Conservation (phyloP, 1,140 invertebrate genomes). For the Triops longicaudatus region DNA sequence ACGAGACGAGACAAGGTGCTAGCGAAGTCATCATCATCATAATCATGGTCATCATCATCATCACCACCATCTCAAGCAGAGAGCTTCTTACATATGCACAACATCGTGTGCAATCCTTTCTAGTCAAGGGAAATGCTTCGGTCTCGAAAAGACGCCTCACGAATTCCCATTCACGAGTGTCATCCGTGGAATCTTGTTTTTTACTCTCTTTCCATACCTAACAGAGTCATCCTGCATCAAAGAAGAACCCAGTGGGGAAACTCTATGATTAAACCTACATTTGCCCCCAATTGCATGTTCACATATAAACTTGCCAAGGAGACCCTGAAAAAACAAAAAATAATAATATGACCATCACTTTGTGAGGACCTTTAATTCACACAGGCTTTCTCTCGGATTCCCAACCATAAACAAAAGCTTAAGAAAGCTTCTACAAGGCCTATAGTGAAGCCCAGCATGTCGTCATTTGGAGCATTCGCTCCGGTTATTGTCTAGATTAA, state of each 20-base stretch:
- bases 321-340: too few relatives aligned
- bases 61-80: neutral
- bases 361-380: neutral
- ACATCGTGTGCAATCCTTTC: neutral
- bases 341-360: too few relatives aligned
- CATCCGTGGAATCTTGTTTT: constrained; percentile 1
- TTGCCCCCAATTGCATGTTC: neutral
- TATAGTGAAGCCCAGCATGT: neutral
- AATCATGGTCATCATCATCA: neutral
- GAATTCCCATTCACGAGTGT: neutral
- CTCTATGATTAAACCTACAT: neutral
- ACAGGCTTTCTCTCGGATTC: neutral
- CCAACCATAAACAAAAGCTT: neutral
- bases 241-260: neutral
- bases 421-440: neutral
- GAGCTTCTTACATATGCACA: neutral
- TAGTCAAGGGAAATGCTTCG: neutral
- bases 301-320: neutral
- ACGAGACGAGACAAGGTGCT: neutral
- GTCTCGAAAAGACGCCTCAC: constrained; percentile 2
- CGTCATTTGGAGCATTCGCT: neutral
- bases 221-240: neutral
- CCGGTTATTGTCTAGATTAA: neutral
- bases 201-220: neutral
- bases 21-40: neutral